Conservation (phyloP, 2,888 invertebrate genomes). For the Lampropteryx suffumata region DNA sequence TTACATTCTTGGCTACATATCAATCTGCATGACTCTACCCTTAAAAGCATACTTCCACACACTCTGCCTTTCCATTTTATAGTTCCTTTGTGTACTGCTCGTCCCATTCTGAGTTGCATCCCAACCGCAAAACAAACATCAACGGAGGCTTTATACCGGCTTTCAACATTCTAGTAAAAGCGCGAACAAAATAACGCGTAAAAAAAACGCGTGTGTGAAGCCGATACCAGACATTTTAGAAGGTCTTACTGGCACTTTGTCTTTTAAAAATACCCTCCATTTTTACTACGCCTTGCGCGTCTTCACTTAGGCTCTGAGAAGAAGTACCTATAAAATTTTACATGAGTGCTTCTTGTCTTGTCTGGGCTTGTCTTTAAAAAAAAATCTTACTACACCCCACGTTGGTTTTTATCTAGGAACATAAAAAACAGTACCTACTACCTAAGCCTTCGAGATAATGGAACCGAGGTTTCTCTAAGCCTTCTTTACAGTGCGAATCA, state of each 20-base stretch:
- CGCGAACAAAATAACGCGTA: too few relatives aligned
- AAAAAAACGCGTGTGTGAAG: conserved; percentile 20
- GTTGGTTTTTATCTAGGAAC: conserved; percentile 13
- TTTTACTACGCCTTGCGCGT: conserved; percentile 13
- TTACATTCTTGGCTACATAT: too few relatives aligned
- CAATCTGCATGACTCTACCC: too few relatives aligned
- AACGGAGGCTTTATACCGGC: conserved; percentile 39
- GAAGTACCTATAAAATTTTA: conserved; percentile 14
- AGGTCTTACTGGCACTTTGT: conserved; percentile 26
- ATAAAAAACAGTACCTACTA: conserved; percentile 23
- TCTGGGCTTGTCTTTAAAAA: not conserved
- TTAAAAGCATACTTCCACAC: not conserved
- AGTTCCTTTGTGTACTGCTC: not conserved
- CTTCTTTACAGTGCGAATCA: conserved; percentile 28
- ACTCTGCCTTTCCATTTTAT: not conserved
- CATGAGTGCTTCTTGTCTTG: conserved; percentile 6
- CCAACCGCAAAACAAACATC: conserved; percentile 42
- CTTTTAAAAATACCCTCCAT: conserved; percentile 22
- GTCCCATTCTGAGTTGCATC: conserved; percentile 2
- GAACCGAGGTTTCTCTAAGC: conserved; percentile 27
- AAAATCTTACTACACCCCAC: not conserved
- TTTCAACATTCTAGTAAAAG: conserved; percentile 48
- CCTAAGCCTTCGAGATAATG: conserved; percentile 25
- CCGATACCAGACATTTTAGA: conserved; percentile 29
- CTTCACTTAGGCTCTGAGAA: conserved; percentile 14